Conservation (phyloP, 2,888 invertebrate species). For the Polyploca ridens region DNA sequence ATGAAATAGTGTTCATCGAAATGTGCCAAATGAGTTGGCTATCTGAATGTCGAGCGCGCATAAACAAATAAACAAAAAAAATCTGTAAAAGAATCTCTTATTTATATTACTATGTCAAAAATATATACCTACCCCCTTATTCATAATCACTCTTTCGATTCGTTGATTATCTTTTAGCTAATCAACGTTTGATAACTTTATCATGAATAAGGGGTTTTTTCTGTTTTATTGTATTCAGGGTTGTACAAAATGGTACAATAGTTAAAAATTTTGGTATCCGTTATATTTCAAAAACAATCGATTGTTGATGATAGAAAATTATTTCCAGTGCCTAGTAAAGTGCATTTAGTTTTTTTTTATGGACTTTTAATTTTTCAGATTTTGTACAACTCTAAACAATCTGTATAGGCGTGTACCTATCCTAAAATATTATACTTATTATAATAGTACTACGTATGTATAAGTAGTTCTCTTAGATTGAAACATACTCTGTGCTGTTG, state of each 20-base stretch:
- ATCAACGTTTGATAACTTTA: no score
- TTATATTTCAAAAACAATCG: no score
- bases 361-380: background rate
- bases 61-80: constrained; percentile 25
- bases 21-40: constrained; percentile 72
- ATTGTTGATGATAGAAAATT: no score
- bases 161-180: no score
- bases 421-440: constrained; percentile 24
- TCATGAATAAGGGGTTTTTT: no score
- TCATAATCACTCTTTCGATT: no score
- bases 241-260: background rate
- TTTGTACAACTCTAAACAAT: background rate
- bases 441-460: constrained; percentile 19
- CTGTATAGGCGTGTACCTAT: constrained; percentile 34
- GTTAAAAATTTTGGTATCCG: no score
- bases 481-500: constrained; percentile 64
- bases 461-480: constrained; percentile 11
- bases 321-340: no score
- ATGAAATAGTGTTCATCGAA: constrained; percentile 63
- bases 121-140: no score
- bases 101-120: background rate
- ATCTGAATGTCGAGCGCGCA: constrained; percentile 18
- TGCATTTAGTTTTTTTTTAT: background rate
- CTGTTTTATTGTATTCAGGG: background rate
- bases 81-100: constrained; percentile 19